Conservation (phyloP, 1,140 invertebrate species). For the Lasioglossum baleicum region DNA sequence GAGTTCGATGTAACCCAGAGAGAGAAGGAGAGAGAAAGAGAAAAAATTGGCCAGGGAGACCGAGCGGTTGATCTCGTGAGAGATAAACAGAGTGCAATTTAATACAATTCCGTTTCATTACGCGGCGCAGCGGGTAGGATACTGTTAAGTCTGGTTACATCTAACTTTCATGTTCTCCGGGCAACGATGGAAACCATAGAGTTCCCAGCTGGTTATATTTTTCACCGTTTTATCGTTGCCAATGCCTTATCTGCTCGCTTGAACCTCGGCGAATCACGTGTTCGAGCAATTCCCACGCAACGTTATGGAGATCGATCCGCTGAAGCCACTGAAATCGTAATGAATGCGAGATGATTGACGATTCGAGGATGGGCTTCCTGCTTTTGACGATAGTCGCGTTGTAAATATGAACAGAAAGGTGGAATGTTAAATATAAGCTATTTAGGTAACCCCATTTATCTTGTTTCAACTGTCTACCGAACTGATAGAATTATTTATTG, state of each 20-base stretch:
- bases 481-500: no score
- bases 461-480: no score
- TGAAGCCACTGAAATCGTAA: neutral
- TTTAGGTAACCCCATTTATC: no score
- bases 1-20: no score
- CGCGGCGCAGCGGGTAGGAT: neutral
- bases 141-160: constrained; percentile 37
- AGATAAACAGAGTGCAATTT: constrained; percentile 47
- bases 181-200: constrained; percentile 7
- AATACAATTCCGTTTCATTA: constrained; percentile 51
- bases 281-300: neutral
- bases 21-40: neutral
- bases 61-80: constrained; percentile 46
- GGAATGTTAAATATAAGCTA: no score
- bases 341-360: neutral
- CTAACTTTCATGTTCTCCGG: constrained; percentile 28
- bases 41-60: constrained; percentile 21
- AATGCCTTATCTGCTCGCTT: neutral
- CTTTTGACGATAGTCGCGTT: no score
- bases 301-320: neutral
- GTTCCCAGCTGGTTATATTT: neutral
- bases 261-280: neutral
- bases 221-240: neutral
- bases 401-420: no score
- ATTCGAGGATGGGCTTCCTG: neutral